Conservation (phyloP, 2,113 vertebrate genomes). For the Oriolus oriolus region DNA sequence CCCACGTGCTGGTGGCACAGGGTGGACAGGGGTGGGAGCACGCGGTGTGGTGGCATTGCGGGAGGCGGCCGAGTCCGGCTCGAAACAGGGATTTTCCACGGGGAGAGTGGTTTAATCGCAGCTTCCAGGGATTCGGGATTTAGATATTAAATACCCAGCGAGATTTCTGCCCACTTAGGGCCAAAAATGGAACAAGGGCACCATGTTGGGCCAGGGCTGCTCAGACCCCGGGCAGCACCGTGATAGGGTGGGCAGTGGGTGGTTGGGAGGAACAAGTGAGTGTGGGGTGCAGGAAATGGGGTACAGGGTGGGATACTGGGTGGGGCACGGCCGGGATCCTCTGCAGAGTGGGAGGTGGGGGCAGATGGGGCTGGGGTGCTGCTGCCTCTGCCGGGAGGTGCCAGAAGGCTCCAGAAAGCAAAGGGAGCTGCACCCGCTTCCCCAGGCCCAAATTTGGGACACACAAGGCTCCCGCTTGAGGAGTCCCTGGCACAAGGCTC, state of each 20-base stretch:
- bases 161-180: conserved; percentile 21
- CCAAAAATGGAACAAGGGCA: conserved; percentile 9
- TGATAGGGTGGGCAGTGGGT: not conserved
- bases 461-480: not conserved
- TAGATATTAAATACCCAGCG: not conserved
- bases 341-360: not conserved
- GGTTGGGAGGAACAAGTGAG: fast-evolving
- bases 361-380: not conserved
- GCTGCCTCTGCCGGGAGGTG: not conserved
- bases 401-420: not conserved
- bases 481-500: not conserved
- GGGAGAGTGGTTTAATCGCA: not conserved
- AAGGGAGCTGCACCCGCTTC: not conserved
- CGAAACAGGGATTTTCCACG: not conserved
- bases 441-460: not conserved
- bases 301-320: not conserved
- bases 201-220: not conserved
- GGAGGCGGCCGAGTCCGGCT: not conserved
- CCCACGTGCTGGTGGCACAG: not conserved
- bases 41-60: not conserved
- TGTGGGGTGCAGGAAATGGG: not conserved
- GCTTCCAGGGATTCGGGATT: conserved; percentile 24
- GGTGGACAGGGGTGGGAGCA: not conserved
- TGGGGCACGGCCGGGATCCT: not conserved
- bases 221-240: fast-evolving